Conservation (phyloP, 1,140 invertebrate genomes). For the Diabrotica undecimpunctata region DNA sequence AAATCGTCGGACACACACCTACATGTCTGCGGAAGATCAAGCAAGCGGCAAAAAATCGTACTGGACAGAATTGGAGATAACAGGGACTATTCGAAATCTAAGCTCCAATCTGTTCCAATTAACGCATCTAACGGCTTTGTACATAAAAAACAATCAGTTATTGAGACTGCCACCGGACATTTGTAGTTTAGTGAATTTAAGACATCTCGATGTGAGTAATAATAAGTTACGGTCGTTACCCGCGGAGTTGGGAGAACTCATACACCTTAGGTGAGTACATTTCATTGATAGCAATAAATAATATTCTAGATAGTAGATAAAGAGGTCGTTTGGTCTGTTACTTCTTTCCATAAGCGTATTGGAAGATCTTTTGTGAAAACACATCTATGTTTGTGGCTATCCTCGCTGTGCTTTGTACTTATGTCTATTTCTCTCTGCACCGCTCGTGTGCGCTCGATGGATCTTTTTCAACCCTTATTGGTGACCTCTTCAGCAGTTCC, state of each 20-base stretch:
- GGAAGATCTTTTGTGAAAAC: background rate
- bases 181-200: constrained; percentile 74
- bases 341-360: constrained; percentile 1
- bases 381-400: too few species aligned
- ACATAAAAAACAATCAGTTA: constrained; percentile 93
- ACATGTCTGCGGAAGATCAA: constrained; percentile 88
- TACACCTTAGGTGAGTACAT: constrained; percentile 72
- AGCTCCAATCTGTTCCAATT: constrained; percentile 88
- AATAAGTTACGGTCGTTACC: constrained; percentile 93
- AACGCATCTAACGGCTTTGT: constrained; percentile 86
- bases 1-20: constrained; percentile 75
- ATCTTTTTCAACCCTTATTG: too few species aligned
- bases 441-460: too few species aligned
- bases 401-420: too few species aligned
- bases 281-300: too few species aligned
- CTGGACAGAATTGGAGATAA: constrained; percentile 59
- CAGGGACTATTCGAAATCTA: constrained; percentile 88
- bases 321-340: too few species aligned
- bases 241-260: constrained; percentile 91
- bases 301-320: too few species aligned
- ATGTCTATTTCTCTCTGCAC: too few species aligned
- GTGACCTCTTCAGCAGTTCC: too few species aligned
- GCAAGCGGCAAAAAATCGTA: constrained; percentile 86
- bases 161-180: constrained; percentile 87
- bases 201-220: constrained; percentile 85